Evolutionary conservation across 2,888 invertebrate genomes (phyloP), one percentile per base, ranked within the genome.

Genomic region (Netelia inedita): DNA sequence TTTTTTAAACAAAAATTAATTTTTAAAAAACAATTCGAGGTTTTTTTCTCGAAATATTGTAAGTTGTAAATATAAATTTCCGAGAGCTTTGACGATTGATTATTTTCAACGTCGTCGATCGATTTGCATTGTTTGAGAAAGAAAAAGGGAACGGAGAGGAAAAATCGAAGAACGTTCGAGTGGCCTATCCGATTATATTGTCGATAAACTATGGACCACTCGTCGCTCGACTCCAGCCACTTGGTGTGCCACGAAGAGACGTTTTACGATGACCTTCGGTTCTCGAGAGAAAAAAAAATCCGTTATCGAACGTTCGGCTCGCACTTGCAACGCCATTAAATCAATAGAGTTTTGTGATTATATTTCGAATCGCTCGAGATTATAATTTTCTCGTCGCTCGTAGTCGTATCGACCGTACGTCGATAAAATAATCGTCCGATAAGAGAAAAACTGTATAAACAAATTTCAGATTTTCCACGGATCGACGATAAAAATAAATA

Each of bases 401-500:
- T 16, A 57, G 16, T 50, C 57, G 9, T n/a, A n/a, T n/a, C 21
- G 57, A 57, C 8, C 19, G 57, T 16, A 57, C 1, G 46, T 6
- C 14, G 10, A 46, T 46, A 14, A 28, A 28, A 28, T 28, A 28
- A 28, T 28, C 28, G 28, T 11, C 28, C 28, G 28, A 28, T 46
- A 55, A 46, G 23, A 75, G 28, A 59, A 35, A 78, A 19, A 68
- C 46, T 78, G 43, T 57, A 2, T 3, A 57, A 46, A 78, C 50
- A 66, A 80, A 66, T 72, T 76, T 83, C 66, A 72, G 28, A 72
- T 79, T 55, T 21, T 28, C 28, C 28, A 28, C 5, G 63, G 68
- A 79, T 61, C 69, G 79, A 16, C 28, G 75, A 80, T 80, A 83
- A 79, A 35, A 79, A 35, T 71, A 74, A 71, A 82, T 59, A 75